Evolutionary conservation across 2,797 vertebrate genomes (phyloP), one percentile per base, ranked within the genome.

Genomic region (Gymnoscopelus braueri): DNA sequence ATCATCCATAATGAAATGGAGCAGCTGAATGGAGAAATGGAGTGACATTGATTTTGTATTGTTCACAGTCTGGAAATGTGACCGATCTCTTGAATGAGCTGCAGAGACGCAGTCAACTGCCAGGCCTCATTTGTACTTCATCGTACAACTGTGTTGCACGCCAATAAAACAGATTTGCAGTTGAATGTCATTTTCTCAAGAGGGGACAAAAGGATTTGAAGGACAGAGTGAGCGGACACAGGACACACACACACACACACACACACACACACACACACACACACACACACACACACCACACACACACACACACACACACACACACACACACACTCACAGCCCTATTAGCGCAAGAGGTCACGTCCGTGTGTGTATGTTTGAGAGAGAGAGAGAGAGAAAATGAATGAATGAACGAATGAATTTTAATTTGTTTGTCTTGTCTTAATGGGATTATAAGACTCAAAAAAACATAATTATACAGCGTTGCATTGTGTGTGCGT

Each of bases 41-140:
- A 63, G 12, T 3, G 50, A 52, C 69, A 84, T 84, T 81, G 23
- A 65, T 76, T 81, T 72, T 67, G 32, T 55, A 72, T 71, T 68
- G 52, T 75, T 67, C 69, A 65, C 53, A 7, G 4, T 66, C 60
- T 59, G 51, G 51, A 72, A 44, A n/a, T 11, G 48, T 50, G 48
- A 50, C 12, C 4, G 50, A 51, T 6, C 12, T 13, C 9, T 15
- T 51, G 50, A 51, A 15, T 51, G 50, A 51, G 14, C 35, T 39
- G 6, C 35, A 39, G 39, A 44, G 39, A 44, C 9, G 39, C 32
- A 5, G 32, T 5, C 32, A 6, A 6, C 32, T 35, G 32, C 32
- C 32, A 35, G 32, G 32, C 32, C 32, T 35, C 32, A 35, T 35
- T 6, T 35, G 1, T 35, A 35, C 32, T 35, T 35, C 32, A 35